Conservation (phyloP, 2,797 vertebrate species). For the Oryzias sinensis region DNA sequence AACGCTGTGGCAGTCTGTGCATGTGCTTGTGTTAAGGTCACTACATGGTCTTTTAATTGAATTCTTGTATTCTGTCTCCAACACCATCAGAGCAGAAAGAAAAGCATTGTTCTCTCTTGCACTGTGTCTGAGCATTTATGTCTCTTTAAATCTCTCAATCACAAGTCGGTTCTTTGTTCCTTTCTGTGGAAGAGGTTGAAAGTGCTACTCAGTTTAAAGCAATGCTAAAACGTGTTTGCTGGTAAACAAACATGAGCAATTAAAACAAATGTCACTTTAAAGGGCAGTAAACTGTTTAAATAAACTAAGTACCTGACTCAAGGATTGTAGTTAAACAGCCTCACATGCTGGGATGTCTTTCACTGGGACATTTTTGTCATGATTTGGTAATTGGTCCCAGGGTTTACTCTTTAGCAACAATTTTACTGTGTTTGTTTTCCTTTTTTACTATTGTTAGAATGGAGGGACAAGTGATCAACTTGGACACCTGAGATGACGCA, state of each 20-base stretch:
- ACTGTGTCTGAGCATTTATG: slow-evolving; percentile 35
- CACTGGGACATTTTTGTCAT: neutral
- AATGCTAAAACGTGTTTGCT: slow-evolving; percentile 30
- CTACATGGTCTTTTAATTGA: slow-evolving; percentile 76
- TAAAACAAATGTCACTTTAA: slow-evolving; percentile 18
- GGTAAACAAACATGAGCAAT: slow-evolving; percentile 20
- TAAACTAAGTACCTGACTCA: neutral
- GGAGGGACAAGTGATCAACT: too few relatives aligned
- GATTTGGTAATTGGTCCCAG: too few relatives aligned
- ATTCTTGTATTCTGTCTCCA: slow-evolving; percentile 68
- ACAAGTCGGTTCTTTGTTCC: slow-evolving; percentile 23
- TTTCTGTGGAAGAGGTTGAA: slow-evolving; percentile 19
- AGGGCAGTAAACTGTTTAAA: neutral
- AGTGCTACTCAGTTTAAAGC: slow-evolving; percentile 1
- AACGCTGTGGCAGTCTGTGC: slow-evolving; percentile 40
- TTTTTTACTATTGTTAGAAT: too few relatives aligned
- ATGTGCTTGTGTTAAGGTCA: slow-evolving; percentile 68
- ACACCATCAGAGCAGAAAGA: slow-evolving; percentile 61
- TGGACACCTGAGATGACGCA: too few relatives aligned
- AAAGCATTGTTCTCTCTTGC: slow-evolving; percentile 50
- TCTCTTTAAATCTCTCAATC: slow-evolving; percentile 26
- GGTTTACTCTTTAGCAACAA: neutral
- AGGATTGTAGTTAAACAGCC: neutral
- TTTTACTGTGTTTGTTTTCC: neutral
- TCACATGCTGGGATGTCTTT: neutral